phyloP scores from a whole-genome alignment of 2,888 invertebrate species.

The Eilema depressum region DNA sequence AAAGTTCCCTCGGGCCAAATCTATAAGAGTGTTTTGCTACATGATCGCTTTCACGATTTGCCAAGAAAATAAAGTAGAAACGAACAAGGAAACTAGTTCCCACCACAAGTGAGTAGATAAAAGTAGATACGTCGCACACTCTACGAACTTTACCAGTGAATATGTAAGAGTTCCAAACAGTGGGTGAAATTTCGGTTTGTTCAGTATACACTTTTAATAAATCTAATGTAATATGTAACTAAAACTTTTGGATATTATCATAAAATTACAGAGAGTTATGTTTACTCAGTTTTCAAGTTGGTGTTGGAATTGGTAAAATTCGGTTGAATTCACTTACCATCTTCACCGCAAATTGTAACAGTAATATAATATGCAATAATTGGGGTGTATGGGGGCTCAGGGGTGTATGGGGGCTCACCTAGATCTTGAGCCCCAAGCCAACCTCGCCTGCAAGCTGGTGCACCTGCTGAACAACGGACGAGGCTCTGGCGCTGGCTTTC shows the following conservation, averaged over 20 bases:
- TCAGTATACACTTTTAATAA: constrained; percentile 32
- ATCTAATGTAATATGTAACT: constrained; percentile 3
- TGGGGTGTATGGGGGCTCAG: too few species aligned
- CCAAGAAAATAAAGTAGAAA: constrained; percentile 82
- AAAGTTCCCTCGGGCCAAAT: constrained; percentile 84
- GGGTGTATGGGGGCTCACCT: too few species aligned
- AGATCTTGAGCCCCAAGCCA: too few species aligned
- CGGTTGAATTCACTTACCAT: not conserved
- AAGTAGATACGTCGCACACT: constrained; percentile 60
- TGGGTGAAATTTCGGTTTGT: constrained; percentile 37
- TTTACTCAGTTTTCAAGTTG: not conserved
- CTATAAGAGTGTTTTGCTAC: constrained; percentile 85
- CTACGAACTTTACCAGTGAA: constrained; percentile 68
- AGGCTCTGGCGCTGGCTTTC: too few species aligned
- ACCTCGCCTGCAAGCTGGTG: too few species aligned
- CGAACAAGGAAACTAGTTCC: constrained; percentile 74
- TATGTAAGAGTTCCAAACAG: constrained; percentile 64
- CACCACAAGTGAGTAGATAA: constrained; percentile 76
- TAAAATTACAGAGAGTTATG: not conserved
- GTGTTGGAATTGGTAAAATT: not conserved
- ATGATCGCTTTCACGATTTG: constrained; percentile 85
- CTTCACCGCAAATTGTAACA: not conserved
- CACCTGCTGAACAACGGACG: too few species aligned
- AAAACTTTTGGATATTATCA: not conserved
- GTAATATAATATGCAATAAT: too few species aligned